These are phyloP conservation scores for Todiramphus chloris DNA, from an alignment of 2,113 vertebrate genomes.

Conservation along the genomic window DNA sequence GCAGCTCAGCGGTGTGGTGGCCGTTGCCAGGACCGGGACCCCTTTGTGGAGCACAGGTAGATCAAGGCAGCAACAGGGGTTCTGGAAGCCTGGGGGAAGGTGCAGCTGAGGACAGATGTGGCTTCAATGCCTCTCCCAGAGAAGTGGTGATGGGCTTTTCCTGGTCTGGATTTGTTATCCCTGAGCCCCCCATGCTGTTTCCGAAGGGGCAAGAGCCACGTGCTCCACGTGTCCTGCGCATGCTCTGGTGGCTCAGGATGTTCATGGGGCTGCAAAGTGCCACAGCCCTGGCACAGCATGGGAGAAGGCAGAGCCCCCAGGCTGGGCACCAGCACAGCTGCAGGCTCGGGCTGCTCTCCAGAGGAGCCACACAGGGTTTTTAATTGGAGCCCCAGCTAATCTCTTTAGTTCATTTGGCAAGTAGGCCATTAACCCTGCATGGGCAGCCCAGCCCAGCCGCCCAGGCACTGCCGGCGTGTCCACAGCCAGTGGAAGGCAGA, in stretches of 20 bases:
- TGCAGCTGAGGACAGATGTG: rapidly evolving
- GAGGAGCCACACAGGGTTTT: not conserved
- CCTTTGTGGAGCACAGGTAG: not conserved
- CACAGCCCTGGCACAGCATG: rapidly evolving
- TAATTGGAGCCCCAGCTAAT: not conserved
- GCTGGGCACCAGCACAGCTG: not conserved
- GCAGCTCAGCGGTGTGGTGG: rapidly evolving
- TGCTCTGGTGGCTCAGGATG: not conserved
- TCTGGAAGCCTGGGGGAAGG: rapidly evolving
- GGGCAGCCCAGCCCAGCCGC: not conserved
- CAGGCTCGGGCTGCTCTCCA: not conserved
- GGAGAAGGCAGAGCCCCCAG: not conserved
- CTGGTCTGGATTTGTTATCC: rapidly evolving
- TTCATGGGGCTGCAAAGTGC: not conserved
- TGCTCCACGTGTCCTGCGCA: rapidly evolving
- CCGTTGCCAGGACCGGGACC: rapidly evolving
- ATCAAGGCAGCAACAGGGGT: not conserved
- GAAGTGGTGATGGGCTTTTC: rapidly evolving
- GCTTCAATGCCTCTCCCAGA: not conserved
- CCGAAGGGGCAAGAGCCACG: rapidly evolving
- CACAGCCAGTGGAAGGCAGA: not conserved
- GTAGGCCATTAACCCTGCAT: not conserved
- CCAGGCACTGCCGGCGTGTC: rapidly evolving
- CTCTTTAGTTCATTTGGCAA: not conserved
- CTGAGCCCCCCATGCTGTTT: rapidly evolving